Evolutionary conservation across 2,888 invertebrate species (phyloP), one percentile per base, ranked within the genome.

Genomic region (Mythimna loreyi): DNA sequence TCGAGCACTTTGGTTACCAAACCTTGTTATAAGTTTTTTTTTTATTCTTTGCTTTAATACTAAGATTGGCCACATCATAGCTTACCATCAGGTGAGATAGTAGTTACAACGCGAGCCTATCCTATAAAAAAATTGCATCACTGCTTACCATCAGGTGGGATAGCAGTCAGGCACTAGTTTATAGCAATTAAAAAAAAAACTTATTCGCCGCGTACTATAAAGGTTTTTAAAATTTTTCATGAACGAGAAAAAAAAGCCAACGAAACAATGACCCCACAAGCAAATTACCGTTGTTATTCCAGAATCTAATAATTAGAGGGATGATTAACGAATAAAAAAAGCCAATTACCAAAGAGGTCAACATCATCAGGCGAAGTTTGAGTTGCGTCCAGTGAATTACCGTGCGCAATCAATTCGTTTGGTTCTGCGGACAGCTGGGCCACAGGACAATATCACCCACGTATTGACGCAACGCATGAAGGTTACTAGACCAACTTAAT

Each of bases 401-500:
- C 68, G 66, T 52, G 50, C n/a, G 9, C 21, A 69, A 78, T 78
- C 73, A 72, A 74, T 69, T 59, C 72, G 68, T 76, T 49, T 59
- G 52, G 57, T 64, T 63, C 45, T 59, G 56, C 61, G 47, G 62
- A 25, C 64, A 64, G 64, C 64, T 72, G 67, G 65, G 74, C 65
- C 76, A 81, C 68, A 83, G 84, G 85, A 83, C 83, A 82, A 69
- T 80, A 64, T 81, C 87, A 84, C 90, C 90, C 89, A 90, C 89
- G 89, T 66, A 30, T 57, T 57, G 57, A 55, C 43, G 77, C 86
- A 87, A 83, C 63, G 66, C 60, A 52, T 64, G 77, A 87, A 86
- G 84, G 81, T 83, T 83, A 85, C 82, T 81, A 78, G 81, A 82
- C 70, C 75, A 81, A 85, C 85, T 77, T 62, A 63, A 75, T 81